Evolutionary conservation across 2,888 invertebrate species (phyloP), one percentile per base, ranked within the genome.

Genomic region (Stratiomys singularior): DNA sequence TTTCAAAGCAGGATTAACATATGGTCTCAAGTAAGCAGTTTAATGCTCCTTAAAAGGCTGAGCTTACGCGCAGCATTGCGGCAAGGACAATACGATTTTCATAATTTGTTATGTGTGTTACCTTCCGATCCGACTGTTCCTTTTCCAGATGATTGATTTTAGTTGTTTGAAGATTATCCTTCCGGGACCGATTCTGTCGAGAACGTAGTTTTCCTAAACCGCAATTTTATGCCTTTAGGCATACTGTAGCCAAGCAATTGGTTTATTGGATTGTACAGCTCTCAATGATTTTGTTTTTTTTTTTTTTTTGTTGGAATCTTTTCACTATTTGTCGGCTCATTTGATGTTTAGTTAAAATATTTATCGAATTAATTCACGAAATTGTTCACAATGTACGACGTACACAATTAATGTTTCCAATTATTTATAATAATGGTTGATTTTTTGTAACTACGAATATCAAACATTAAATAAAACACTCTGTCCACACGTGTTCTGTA

Each of bases 81-180:
- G 56, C 56, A 37, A 58, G 58, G 58, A 74, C 74, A 72, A 72
- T 72, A 52, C 56, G 58, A 58, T 74, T 74, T 74, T 37, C 37
- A 60, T 74, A 74, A 74, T 74, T 74, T 74, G 58, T 52, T 52
- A 18, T 13, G 52, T 60, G 44, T 58, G 60, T 37, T 74, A 74
- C 69, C 69, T 74, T 64, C 21, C n/a, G 23, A 56, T 52, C 37
- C 13, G n/a, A 52, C 23, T 72, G 72, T 72, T 56, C 44, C 56
- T 2, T 23, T 72, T 72, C 56, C 72, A 56, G 28, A 30, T 72
- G 72, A 72, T 72, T 56, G 56, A 56, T 56, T 72, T 72, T 52
- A 37, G 37, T 37, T 15, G 28, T 72, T 56, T n/a, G 28, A 56
- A 28, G 56, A 56, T 72, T 71, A 71, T 52, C 72, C 72, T 52